Percentiles rank a stretch among this genome's conserved stretches.
Conservation (phyloP, 2,113 vertebrate genomes). For the Melozone crissalis region DNA sequence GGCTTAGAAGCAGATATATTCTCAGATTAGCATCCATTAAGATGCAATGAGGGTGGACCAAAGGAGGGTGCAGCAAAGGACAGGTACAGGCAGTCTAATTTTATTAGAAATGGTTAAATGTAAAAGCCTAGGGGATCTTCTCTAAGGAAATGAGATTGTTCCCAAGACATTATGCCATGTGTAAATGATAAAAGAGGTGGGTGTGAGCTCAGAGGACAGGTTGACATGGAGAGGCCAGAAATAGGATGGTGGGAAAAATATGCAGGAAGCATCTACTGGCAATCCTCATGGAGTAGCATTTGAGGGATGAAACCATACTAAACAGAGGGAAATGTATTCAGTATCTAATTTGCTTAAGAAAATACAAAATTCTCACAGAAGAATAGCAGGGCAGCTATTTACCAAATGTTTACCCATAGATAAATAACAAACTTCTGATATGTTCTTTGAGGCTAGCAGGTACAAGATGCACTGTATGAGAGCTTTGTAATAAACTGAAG, state of each 20-base stretch:
- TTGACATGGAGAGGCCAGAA: not conserved
- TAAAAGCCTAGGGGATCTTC: not conserved
- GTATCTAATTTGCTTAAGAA: not conserved
- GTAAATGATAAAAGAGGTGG: not conserved
- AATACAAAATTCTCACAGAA: not conserved
- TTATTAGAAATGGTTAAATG: not conserved
- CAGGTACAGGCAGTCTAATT: not conserved
- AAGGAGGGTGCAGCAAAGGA: not conserved
- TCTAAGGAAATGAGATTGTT: not conserved
- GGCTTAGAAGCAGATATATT: not conserved
- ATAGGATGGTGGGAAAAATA: not conserved
- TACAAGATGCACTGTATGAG: not conserved
- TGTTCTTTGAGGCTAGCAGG: not conserved
- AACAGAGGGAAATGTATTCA: not conserved
- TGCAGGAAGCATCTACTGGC: not conserved
- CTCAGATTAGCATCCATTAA: not conserved
- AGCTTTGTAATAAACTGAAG: not conserved
- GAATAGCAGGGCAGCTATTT: not conserved
- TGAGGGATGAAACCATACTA: not conserved
- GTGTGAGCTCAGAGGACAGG: not conserved
- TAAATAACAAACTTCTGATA: no score
- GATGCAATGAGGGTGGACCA: not conserved
- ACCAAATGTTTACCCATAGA: not conserved
- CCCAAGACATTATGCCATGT: not conserved
- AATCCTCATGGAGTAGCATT: not conserved